phyloP scores from a whole-genome alignment of 2,888 invertebrate genomes.

The Ypsolopha sequella region DNA sequence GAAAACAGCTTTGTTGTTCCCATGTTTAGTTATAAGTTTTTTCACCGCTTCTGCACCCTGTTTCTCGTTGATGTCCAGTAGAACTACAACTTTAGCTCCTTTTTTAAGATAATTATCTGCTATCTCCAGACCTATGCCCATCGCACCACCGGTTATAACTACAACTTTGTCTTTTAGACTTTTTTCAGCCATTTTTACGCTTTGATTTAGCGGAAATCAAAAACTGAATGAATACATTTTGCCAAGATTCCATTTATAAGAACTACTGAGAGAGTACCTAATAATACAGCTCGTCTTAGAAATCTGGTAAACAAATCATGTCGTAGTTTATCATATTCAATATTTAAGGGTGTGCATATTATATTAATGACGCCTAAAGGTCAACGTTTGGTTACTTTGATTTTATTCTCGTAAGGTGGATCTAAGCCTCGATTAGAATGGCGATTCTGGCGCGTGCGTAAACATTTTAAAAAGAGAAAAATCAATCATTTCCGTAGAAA shows the following conservation, averaged over 20 bases:
- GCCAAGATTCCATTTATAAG: not conserved
- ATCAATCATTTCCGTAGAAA: no score
- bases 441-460: no score
- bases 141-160: constrained; percentile 53
- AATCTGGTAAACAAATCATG: no score
- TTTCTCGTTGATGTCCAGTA: constrained; percentile 34
- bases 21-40: constrained; percentile 47
- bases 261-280: no score
- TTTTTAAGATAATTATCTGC: constrained; percentile 41
- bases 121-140: constrained; percentile 51
- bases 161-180: constrained; percentile 13
- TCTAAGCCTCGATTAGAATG: no score
- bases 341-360: no score
- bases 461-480: no score
- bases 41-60: constrained; percentile 32
- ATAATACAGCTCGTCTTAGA: no score
- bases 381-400: no score
- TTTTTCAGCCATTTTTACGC: constrained; percentile 9
- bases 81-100: constrained; percentile 16
- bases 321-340: no score
- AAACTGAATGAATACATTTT: not conserved
- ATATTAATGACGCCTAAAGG: no score
- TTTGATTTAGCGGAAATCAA: not conserved
- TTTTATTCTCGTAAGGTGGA: no score
- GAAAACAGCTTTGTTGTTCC: constrained; percentile 48